phyloP scores from a whole-genome alignment of 2,797 vertebrate genomes.

The Tokudaia muenninki region DNA sequence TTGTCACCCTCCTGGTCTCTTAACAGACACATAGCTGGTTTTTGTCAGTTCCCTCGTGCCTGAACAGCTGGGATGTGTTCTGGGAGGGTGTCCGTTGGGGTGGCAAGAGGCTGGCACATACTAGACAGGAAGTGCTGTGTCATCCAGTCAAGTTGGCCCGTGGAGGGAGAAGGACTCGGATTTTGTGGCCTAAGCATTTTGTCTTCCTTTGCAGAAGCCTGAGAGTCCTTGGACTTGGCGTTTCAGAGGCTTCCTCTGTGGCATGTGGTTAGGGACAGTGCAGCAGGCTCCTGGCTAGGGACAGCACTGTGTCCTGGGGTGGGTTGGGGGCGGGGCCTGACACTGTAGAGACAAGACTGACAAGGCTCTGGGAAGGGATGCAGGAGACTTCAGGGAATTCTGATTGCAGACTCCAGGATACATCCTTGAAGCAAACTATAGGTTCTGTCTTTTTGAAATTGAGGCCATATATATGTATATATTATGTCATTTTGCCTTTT shows the following conservation, averaged over 20 bases:
- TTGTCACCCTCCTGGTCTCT: background rate
- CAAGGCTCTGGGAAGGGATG: background rate
- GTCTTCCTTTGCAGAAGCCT: background rate
- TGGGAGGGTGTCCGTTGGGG: background rate
- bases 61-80: background rate
- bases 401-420: background rate
- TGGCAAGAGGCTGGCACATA: background rate
- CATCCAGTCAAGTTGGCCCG: background rate
- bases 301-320: background rate
- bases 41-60: background rate
- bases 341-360: background rate
- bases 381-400: background rate
- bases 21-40: background rate
- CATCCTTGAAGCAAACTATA: background rate
- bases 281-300: too few species aligned
- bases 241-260: conserved; percentile 26
- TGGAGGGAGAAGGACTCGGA: background rate
- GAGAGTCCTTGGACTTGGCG: background rate
- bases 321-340: background rate
- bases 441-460: background rate
- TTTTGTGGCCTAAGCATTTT: conserved; percentile 27
- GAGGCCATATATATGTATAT: background rate
- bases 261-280: background rate
- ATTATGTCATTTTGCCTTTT: background rate
- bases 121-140: background rate